These are phyloP conservation scores for Epiperipatus broadwayi DNA, from an alignment of 2,888 invertebrate genomes.

Conservation along the genomic window DNA sequence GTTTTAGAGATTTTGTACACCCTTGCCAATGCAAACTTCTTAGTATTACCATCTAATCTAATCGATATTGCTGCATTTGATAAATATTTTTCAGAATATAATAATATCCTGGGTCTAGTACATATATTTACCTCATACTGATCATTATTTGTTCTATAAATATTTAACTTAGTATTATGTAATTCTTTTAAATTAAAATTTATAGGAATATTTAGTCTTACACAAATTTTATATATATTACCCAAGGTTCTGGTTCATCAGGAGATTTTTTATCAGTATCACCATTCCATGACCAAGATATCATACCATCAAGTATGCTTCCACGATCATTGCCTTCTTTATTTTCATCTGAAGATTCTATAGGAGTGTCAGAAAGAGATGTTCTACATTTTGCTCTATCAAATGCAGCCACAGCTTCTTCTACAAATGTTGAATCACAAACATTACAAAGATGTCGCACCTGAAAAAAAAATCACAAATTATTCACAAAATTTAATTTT, in stretches of 20 bases:
- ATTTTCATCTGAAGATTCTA: not conserved
- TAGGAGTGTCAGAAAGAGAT: not conserved
- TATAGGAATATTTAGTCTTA: no score
- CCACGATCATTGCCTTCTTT: not conserved
- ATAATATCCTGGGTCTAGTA: no score
- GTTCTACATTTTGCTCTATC: conserved; percentile 32
- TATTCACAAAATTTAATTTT: no score
- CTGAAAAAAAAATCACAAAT: conserved; percentile 26
- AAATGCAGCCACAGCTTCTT: conserved; percentile 61
- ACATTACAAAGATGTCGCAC: conserved; percentile 55
- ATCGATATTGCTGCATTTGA: no score
- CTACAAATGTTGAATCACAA: conserved; percentile 67
- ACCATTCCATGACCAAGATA: not conserved
- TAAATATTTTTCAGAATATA: no score
- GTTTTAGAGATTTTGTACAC: no score
- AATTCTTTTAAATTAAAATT: no score
- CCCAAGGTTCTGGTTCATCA: conserved; percentile 61
- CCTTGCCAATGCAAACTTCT: no score
- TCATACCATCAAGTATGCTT: not conserved
- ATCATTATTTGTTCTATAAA: no score
- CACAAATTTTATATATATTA: conserved; percentile 16
- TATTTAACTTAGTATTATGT: no score
- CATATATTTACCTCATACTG: no score
- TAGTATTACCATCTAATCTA: no score
- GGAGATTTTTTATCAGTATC: conserved; percentile 23